A percentile compares a stretch with the other conserved stretches of the same genome.
phyloP scores from a whole-genome alignment of 1,140 invertebrate genomes.

The Magallana gigas region DNA sequence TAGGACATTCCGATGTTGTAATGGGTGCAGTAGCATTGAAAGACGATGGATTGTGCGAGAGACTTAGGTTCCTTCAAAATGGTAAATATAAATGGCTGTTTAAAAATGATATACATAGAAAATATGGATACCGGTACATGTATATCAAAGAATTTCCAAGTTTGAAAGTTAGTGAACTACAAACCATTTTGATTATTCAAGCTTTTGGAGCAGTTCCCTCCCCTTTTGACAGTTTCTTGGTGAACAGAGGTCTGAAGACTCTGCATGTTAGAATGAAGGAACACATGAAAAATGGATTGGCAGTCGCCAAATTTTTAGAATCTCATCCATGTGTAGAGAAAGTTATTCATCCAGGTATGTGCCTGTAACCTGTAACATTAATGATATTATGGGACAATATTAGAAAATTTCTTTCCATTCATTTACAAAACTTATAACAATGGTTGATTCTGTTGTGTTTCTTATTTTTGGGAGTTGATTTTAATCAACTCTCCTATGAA shows the following conservation, averaged over 20 bases:
- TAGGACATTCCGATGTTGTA: slow-evolving; percentile 95
- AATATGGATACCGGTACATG: too few relatives aligned
- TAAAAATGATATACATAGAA: background rate
- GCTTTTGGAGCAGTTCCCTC: slow-evolving; percentile 88
- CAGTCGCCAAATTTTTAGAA: slow-evolving; percentile 90
- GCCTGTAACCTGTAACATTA: too few relatives aligned
- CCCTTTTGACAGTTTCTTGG: slow-evolving; percentile 96
- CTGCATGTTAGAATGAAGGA: slow-evolving; percentile 93
- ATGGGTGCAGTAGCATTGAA: slow-evolving; percentile 92
- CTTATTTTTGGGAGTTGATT: background rate
- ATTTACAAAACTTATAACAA: too few relatives aligned
- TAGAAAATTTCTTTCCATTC: too few relatives aligned
- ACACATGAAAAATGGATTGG: slow-evolving; percentile 89
- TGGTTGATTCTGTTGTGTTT: background rate
- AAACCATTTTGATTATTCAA: slow-evolving; percentile 48
- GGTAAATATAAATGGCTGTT: slow-evolving; percentile 81
- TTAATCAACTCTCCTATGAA: background rate
- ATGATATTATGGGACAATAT: too few relatives aligned
- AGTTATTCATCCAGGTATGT: slow-evolving; percentile 90
- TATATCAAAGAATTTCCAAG: too few relatives aligned
- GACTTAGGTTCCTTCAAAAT: slow-evolving; percentile 93
- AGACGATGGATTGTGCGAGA: slow-evolving; percentile 85
- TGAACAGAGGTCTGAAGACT: slow-evolving; percentile 97
- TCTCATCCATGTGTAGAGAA: slow-evolving; percentile 87
- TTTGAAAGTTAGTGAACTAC: too few relatives aligned